Evolutionary conservation across 2,113 vertebrate genomes (phyloP), one percentile per base, ranked within the genome.

Genomic region (Macquaria australasica): DNA sequence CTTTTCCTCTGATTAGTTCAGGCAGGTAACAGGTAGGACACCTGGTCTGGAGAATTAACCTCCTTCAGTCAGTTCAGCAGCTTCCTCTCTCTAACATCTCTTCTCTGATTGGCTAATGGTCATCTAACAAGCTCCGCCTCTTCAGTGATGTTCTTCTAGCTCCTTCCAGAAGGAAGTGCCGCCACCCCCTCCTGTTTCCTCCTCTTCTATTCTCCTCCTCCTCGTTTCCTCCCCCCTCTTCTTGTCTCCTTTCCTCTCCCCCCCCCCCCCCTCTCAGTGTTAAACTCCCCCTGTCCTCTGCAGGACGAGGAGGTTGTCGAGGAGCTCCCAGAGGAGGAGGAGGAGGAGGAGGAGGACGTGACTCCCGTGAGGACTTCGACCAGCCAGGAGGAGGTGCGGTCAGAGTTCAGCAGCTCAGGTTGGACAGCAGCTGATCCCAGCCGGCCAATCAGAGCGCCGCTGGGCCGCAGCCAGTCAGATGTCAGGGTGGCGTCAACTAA

Each of bases 291-390:
- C n/a, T 96, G 91, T 96, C 79, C 91, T 90, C 95, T 95, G 92
- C 97, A 98, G 98, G 97, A 93, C 95, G 97, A 94, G 97, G 97
- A 95, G 96, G 96, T 93, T 85, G 94, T 85, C 92, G 89, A 81
- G 91, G 89, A 94, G 95, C 95, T 91, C 78, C 95, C 90, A 94
- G 96, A 96, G 97, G 86, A 88, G 85, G 89, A 37, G 86, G 43
- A 45, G 39, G 39, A 25, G 89, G 97, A 95, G 95, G 96, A 25
- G 89, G 97, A 95, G 96, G 97, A 87, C 95, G 97, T 60, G 97
- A 97, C 66, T 94, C 93, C 93, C 95, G 95, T 82, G 97, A 97
- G 31, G 98, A 98, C 94, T 97, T 70, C 95, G 96, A 95, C 92
- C 94, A 93, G 1, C 88, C 62, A 66, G 96, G 94, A 93, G 96